phyloP scores from a whole-genome alignment of 2,113 vertebrate genomes.

The Bubo bubo region DNA sequence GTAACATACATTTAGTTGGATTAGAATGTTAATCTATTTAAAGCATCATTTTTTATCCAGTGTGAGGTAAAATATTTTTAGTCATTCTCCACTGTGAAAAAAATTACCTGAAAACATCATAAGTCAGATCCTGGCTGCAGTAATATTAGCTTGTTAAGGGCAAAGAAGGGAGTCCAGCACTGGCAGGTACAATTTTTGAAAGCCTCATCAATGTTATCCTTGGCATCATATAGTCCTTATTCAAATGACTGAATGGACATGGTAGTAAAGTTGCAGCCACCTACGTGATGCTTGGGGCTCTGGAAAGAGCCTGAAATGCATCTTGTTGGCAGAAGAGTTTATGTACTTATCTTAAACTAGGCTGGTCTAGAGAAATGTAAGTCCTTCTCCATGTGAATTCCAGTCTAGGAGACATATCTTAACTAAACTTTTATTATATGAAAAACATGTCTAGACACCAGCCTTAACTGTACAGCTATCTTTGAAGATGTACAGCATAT shows the following conservation, averaged over 20 bases:
- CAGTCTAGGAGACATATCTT: not conserved
- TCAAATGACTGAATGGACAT: not conserved
- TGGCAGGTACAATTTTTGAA: not conserved
- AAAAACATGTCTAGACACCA: constrained; percentile 38
- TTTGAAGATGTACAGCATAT: constrained; percentile 1
- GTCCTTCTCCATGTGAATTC: not conserved
- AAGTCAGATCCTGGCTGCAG: not conserved
- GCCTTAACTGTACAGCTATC: not conserved
- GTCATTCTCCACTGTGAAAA: not conserved
- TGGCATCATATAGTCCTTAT: not conserved
- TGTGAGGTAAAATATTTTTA: not conserved
- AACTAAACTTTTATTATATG: not conserved
- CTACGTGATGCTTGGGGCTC: not conserved
- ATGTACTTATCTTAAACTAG: not conserved
- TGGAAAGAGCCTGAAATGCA: not conserved
- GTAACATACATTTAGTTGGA: not conserved
- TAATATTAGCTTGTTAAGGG: not conserved
- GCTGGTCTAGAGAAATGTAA: not conserved
- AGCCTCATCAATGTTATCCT: not conserved
- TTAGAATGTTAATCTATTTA: not conserved
- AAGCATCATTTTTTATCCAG: not conserved
- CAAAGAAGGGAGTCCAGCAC: not conserved
- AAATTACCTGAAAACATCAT: not conserved
- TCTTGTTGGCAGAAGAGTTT: not conserved
- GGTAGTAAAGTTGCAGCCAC: not conserved